Percentiles rank a stretch among this genome's conserved stretches.
Conservation (phyloP, 2,888 invertebrate species). For the Diadegma fenestrale region DNA sequence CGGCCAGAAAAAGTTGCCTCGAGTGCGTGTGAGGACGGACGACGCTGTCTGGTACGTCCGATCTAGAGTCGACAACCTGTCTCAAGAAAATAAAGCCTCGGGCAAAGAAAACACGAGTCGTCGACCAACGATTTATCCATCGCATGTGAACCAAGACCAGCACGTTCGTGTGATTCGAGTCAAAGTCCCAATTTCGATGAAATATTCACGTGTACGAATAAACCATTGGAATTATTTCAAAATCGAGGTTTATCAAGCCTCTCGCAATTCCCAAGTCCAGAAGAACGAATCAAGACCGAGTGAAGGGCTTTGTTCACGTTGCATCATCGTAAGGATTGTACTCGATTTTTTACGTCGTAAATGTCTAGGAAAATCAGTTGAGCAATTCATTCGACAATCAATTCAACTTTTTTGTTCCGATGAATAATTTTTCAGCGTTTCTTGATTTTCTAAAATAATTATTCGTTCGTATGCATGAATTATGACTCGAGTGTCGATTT, state of each 20-base stretch:
- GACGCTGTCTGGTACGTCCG: conserved; percentile 49
- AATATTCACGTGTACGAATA: background rate
- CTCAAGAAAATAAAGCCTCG: conserved; percentile 57
- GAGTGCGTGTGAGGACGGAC: conserved; percentile 14
- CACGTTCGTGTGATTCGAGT: background rate
- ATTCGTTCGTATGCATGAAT: background rate
- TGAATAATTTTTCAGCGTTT: background rate
- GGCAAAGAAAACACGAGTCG: conserved; percentile 63
- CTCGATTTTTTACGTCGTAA: conserved; percentile 46
- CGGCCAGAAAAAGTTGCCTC: background rate
- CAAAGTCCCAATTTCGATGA: background rate
- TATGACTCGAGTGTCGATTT: conserved; percentile 31
- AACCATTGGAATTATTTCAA: background rate
- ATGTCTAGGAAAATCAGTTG: background rate
- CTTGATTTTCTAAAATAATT: background rate
- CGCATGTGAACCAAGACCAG: background rate
- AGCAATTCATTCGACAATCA: background rate
- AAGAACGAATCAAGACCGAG: conserved; percentile 16
- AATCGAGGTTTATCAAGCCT: background rate
- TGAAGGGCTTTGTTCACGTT: conserved; percentile 4
- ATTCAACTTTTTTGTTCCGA: background rate
- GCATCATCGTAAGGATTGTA: conserved; percentile 26
- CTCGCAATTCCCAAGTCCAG: background rate
- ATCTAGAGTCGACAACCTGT: conserved; percentile 55
- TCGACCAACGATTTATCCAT: conserved; percentile 25